phyloP scores from a whole-genome alignment of 2,888 invertebrate species.

The Trachelus tabidus region DNA sequence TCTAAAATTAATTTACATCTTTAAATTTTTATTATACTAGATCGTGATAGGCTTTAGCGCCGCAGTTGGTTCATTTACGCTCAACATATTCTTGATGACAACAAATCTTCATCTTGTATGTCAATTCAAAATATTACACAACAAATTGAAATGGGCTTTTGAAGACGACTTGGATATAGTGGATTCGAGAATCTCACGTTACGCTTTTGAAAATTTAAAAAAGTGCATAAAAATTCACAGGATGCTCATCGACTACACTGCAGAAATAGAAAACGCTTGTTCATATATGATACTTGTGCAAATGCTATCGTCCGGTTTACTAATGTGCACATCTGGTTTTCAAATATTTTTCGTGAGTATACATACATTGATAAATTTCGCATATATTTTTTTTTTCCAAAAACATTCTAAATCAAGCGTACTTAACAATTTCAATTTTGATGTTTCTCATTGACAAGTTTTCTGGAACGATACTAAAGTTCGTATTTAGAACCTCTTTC shows the following conservation, averaged over 20 bases:
- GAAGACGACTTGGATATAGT: neutral
- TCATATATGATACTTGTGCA: slow-evolving; percentile 8
- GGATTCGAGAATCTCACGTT: too few species aligned
- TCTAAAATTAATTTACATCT: too few species aligned
- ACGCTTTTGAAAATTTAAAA: neutral
- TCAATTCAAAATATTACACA: slow-evolving; percentile 43
- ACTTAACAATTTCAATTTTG: too few species aligned
- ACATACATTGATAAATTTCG: too few species aligned
- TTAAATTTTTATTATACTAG: too few species aligned
- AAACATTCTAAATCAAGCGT: too few species aligned
- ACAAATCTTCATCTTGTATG: slow-evolving; percentile 33
- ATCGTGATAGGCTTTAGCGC: fast-evolving
- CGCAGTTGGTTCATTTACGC: too few species aligned
- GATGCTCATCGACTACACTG: slow-evolving; percentile 27
- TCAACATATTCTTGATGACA: slow-evolving; percentile 38
- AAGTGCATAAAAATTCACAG: slow-evolving; percentile 28
- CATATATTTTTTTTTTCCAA: too few species aligned
- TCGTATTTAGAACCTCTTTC: too few species aligned
- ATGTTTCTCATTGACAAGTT: too few species aligned
- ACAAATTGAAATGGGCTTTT: slow-evolving; percentile 26
- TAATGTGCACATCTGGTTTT: neutral
- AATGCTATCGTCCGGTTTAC: slow-evolving; percentile 12
- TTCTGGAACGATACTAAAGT: too few species aligned
- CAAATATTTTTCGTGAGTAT: too few species aligned
- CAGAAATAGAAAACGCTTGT: slow-evolving; percentile 10